Evolutionary conservation across 2,113 vertebrate genomes (phyloP).

Genomic region (Lophura nycthemera): DNA sequence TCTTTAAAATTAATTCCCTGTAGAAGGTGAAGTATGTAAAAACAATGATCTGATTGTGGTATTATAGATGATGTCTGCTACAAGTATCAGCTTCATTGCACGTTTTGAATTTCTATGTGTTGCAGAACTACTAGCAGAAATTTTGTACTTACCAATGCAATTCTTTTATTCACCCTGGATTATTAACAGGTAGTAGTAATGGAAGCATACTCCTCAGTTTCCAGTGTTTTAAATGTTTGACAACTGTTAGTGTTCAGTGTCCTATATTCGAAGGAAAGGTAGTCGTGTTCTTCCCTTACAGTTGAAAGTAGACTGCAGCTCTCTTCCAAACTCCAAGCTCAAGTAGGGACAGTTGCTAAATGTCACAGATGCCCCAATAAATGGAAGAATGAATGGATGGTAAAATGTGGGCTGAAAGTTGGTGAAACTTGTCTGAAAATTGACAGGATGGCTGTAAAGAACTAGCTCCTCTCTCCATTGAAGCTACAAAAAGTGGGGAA

Average conservation of each 20-base stretch:
- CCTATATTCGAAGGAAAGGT: neutral
- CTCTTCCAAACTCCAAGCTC: neutral
- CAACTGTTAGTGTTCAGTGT: neutral
- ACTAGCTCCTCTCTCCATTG: neutral
- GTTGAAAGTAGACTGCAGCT: neutral
- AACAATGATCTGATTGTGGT: neutral
- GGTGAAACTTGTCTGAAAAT: neutral
- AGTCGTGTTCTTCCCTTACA: neutral
- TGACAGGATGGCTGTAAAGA: neutral
- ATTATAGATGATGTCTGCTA: neutral
- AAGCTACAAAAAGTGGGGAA: neutral
- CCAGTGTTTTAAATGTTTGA: neutral
- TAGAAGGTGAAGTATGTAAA: neutral
- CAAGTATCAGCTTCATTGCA: neutral
- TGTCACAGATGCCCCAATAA: neutral
- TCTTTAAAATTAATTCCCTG: neutral
- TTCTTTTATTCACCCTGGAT: neutral
- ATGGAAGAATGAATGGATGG: neutral
- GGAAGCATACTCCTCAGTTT: neutral
- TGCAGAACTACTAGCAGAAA: neutral
- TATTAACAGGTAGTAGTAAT: neutral
- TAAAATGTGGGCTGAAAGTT: neutral
- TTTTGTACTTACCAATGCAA: neutral
- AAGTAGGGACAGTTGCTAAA: neutral
- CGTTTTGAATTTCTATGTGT: neutral